These are phyloP conservation scores for Tinea pellionella DNA, from an alignment of 2,888 invertebrate species.

Conservation along the genomic window DNA sequence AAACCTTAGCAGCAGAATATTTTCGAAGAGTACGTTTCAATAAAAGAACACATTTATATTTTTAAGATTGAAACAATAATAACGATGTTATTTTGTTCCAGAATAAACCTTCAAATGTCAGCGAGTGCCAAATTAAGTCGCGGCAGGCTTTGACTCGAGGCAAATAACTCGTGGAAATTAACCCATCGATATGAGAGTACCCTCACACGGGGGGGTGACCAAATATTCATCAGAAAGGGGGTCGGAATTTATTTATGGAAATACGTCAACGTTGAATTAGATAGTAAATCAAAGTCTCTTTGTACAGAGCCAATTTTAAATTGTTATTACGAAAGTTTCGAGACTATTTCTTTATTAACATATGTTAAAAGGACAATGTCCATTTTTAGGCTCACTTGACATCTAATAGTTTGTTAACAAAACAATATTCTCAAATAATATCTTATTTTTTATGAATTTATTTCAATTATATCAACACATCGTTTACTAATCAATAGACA, in stretches of 20 bases:
- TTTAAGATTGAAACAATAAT: too few relatives aligned
- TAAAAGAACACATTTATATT: too few relatives aligned
- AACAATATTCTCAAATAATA: too few relatives aligned
- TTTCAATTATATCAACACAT: too few relatives aligned
- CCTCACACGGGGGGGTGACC: slow-evolving; percentile 16
- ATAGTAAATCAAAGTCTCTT: neutral
- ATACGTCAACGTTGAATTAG: neutral
- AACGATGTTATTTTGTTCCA: neutral
- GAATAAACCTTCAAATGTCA: neutral
- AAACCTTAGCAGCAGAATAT: too few relatives aligned
- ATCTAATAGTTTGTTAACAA: too few relatives aligned
- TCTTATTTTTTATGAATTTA: too few relatives aligned
- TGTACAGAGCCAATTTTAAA: neutral
- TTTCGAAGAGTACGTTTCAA: too few relatives aligned
- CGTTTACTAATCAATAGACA: too few relatives aligned
- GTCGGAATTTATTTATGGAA: slow-evolving; percentile 1
- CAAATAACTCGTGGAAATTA: slow-evolving; percentile 61
- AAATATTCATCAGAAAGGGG: slow-evolving; percentile 2
- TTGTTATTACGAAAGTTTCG: neutral
- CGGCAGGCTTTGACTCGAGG: slow-evolving; percentile 41
- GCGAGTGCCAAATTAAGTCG: slow-evolving; percentile 38
- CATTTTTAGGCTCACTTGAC: too few relatives aligned
- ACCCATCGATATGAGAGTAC: slow-evolving; percentile 48
- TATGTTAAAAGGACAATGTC: too few relatives aligned
- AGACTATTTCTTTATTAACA: too few relatives aligned